These are phyloP conservation scores for Drosophila histrio DNA, from an alignment of 2,888 invertebrate genomes.

Conservation along the genomic window DNA sequence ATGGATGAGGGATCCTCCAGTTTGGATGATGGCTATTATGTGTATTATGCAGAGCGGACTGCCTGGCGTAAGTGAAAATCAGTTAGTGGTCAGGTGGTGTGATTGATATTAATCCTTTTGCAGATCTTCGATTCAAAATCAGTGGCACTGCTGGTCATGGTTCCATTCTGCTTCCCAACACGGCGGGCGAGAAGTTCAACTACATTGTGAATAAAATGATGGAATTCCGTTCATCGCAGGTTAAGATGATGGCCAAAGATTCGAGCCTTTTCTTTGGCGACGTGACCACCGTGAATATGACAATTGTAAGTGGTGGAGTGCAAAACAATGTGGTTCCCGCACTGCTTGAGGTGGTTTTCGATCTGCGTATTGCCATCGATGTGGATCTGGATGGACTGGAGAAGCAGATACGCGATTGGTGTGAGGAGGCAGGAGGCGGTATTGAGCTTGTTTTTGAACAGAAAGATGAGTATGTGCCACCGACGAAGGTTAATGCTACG, in stretches of 20 bases:
- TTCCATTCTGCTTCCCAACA: constrained; percentile 91
- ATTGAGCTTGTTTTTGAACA: constrained; percentile 88
- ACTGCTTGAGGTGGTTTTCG: constrained; percentile 90
- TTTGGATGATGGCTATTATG: constrained; percentile 87
- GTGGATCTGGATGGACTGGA: constrained; percentile 71
- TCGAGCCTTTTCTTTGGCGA: constrained; percentile 87
- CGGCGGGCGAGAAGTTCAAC: constrained; percentile 92
- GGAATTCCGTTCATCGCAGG: constrained; percentile 85
- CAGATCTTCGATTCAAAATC: constrained; percentile 91
- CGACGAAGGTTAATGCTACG: constrained; percentile 87
- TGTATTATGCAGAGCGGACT: constrained; percentile 88
- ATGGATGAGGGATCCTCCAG: constrained; percentile 93
- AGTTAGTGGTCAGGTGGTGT: fast-evolving
- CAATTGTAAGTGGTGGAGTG: constrained; percentile 92
- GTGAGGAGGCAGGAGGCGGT: constrained; percentile 89
- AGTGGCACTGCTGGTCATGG: constrained; percentile 94
- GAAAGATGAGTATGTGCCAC: constrained; percentile 86
- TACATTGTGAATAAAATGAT: constrained; percentile 90
- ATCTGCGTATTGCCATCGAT: constrained; percentile 87
- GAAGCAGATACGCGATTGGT: constrained; percentile 85
- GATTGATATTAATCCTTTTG: constrained; percentile 85
- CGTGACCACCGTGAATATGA: constrained; percentile 94
- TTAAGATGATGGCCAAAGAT: constrained; percentile 86
- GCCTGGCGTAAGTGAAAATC: constrained; percentile 87
- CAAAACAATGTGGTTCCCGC: constrained; percentile 96